phyloP scores from a whole-genome alignment of 2,888 invertebrate genomes.

The Cryptocephalus primarius region DNA sequence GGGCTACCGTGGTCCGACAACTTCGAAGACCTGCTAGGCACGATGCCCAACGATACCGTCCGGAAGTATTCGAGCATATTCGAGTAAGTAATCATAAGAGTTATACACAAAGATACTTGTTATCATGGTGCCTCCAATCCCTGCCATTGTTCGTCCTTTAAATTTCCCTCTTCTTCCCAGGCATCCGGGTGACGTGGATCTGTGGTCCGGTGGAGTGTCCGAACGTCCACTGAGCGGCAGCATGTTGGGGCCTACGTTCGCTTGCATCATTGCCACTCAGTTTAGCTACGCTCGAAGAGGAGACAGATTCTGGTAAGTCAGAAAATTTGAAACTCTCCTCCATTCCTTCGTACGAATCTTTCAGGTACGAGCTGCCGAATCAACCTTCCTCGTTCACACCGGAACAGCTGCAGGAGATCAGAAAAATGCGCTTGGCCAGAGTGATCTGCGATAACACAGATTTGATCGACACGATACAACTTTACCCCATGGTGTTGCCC shows the following conservation, averaged over 20 bases:
- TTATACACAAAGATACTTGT: no score
- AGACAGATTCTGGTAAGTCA: constrained; percentile 75
- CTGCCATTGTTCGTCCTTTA: no score
- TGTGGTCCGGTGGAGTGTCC: constrained; percentile 91
- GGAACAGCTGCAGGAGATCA: constrained; percentile 74
- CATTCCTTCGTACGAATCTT: constrained; percentile 4
- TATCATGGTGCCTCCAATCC: no score
- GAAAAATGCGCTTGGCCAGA: constrained; percentile 69
- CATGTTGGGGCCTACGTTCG: constrained; percentile 89
- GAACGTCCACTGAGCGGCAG: constrained; percentile 83
- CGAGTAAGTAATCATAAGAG: constrained; percentile 45
- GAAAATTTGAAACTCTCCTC: background rate
- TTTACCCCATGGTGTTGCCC: constrained; percentile 85
- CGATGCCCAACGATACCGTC: constrained; percentile 83
- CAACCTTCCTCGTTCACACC: constrained; percentile 85
- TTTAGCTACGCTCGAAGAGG: constrained; percentile 81
- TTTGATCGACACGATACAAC: constrained; percentile 80
- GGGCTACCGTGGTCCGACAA: constrained; percentile 67
- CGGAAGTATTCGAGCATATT: constrained; percentile 73
- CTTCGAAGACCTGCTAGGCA: constrained; percentile 73
- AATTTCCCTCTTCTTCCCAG: constrained; percentile 33
- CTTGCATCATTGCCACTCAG: constrained; percentile 87
- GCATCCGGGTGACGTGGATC: constrained; percentile 82
- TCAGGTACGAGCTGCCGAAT: constrained; percentile 75
- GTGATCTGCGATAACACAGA: constrained; percentile 89